Evolutionary conservation across 2,888 invertebrate genomes (phyloP).

Genomic region (Scotopteryx bipunctaria): DNA sequence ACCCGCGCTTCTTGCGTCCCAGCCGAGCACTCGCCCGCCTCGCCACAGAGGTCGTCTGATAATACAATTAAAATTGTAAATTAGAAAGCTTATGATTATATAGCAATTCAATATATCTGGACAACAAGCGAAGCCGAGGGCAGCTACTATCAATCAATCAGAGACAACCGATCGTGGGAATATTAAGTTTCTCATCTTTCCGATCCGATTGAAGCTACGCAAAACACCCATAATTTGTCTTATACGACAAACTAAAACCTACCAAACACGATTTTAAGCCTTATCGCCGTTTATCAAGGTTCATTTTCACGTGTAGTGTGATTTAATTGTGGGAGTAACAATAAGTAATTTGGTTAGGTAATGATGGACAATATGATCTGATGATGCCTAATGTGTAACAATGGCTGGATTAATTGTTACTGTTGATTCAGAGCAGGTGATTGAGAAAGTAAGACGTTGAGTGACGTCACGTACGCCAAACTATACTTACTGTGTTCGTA

Average conservation of each 20-base stretch:
- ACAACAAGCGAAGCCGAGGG: neutral
- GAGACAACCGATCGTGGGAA: constrained; percentile 43
- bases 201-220: constrained; percentile 31
- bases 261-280: neutral
- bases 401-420: constrained; percentile 14
- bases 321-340: constrained; percentile 5
- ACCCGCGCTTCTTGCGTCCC: too few species aligned
- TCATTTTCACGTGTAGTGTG: neutral
- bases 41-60: too few species aligned
- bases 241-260: constrained; percentile 1
- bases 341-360: constrained; percentile 42
- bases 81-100: too few species aligned
- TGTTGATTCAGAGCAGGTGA: neutral
- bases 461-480: too few species aligned
- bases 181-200: constrained; percentile 31
- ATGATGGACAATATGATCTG: constrained; percentile 38
- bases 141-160: constrained; percentile 35
- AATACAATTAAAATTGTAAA: too few species aligned
- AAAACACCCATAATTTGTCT: constrained; percentile 50
- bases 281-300: neutral
- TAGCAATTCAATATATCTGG: neutral
- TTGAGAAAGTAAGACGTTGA: constrained; percentile 1
- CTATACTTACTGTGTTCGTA: too few species aligned
- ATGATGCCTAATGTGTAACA: constrained; percentile 19
- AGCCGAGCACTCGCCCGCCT: too few species aligned